A percentile compares a stretch with the other conserved stretches of the same genome.
Evolutionary conservation across 2,888 invertebrate species (phyloP).

Genomic region (Clunio marinus): DNA sequence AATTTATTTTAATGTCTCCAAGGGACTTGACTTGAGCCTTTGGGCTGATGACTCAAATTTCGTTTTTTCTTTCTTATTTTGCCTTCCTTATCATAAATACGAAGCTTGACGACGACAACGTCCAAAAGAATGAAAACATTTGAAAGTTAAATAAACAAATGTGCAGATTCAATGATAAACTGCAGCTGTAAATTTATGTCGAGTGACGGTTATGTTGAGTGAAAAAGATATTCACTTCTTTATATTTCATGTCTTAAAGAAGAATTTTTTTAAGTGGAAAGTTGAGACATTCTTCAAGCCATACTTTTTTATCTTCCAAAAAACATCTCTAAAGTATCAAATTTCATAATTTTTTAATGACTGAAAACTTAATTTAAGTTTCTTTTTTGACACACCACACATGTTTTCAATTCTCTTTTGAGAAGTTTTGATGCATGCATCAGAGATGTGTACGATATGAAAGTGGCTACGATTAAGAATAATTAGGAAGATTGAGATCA

Average conservation of each 20-base stretch:
- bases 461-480: neutral
- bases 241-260: neutral
- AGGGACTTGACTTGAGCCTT: neutral
- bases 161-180: neutral
- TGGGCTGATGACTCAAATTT: neutral
- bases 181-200: neutral
- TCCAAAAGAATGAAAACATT: neutral
- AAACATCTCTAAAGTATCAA: neutral
- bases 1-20: neutral
- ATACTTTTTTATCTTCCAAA: neutral
- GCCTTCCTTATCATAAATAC: constrained; percentile 4
- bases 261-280: neutral
- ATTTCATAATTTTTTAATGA: constrained; percentile 8
- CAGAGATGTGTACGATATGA: too few relatives aligned
- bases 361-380: neutral
- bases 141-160: constrained; percentile 6
- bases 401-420: too few relatives aligned
- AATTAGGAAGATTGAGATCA: neutral
- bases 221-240: constrained; percentile 2
- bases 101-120: neutral
- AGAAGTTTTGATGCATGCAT: too few relatives aligned
- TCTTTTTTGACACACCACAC: neutral
- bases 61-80: too few relatives aligned
- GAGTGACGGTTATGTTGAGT: neutral
- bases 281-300: neutral